phyloP scores from a whole-genome alignment of 1,140 invertebrate genomes.

The Eurosta solidaginis region DNA sequence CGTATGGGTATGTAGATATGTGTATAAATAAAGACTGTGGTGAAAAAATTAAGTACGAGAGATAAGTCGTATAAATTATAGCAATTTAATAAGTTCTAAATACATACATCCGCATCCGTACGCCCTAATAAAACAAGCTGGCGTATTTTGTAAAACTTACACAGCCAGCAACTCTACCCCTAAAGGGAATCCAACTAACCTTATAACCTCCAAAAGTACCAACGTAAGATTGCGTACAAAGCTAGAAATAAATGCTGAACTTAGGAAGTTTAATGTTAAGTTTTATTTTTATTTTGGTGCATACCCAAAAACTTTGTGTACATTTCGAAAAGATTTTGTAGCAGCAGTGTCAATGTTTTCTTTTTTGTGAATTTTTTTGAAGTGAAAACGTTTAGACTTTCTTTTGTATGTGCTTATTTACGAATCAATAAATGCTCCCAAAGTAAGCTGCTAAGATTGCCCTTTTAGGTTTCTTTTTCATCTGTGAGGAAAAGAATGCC shows the following conservation, averaged over 20 bases:
- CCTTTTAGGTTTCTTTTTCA: too few relatives aligned
- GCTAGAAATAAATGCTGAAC: conserved; percentile 14
- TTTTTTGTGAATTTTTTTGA: too few relatives aligned
- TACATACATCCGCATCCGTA: conserved; percentile 49
- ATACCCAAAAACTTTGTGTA: conserved; percentile 18
- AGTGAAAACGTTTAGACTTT: too few relatives aligned
- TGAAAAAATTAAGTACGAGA: conserved; percentile 29
- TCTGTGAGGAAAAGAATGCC: too few relatives aligned
- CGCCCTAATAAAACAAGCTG: too few relatives aligned
- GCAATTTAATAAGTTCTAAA: conserved; percentile 60
- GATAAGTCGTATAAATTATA: conserved; percentile 60
- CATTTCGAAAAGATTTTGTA: background rate
- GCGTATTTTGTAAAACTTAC: too few relatives aligned
- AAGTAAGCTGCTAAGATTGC: too few relatives aligned
- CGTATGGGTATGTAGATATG: background rate
- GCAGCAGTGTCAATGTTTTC: background rate
- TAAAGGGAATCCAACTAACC: background rate
- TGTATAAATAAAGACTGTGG: background rate
- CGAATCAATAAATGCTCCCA: too few relatives aligned
- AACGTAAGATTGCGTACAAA: conserved; percentile 16
- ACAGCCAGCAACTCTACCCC: background rate
- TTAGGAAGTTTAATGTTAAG: conserved; percentile 12
- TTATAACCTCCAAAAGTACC: background rate
- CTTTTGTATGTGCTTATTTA: too few relatives aligned
- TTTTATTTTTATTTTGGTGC: conserved; percentile 9